Base-by-base conservation (phyloP, 2,797 vertebrate genomes). In the Pangasius krempfi region DNA sequence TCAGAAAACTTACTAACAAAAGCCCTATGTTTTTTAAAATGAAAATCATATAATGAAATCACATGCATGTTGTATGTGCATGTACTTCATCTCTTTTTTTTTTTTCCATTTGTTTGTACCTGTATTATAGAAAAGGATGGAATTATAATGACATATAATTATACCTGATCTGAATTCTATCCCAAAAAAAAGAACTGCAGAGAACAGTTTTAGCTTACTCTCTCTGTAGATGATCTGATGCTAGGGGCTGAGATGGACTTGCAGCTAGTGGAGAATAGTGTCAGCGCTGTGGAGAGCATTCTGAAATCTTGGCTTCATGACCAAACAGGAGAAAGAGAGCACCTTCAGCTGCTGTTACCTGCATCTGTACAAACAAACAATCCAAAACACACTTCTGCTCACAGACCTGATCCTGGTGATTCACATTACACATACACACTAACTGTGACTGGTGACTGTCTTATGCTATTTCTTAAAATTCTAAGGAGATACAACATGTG, bases 241-340 rank as follows among this genome's bases (percentile, higher is more conserved):
- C 91, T 97, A 92, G 97, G 95, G 56, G 95, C 94, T 50, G 97
- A 98, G 91, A 93, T 98, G 0, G 97, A 98, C 87, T 93, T 98
- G 88, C 97, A 97, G 93, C 93, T 88, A 20, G 89, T 98, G 89
- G 97, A 97, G 88, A 97, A 97, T 84, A 96, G 95, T 5, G 94
- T 95, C 72, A 86, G 97, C 47, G 96, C 97, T 91, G 86, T 99
- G 93, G 98, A 99, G 92, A 96, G 88, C 47, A 93, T 97, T 89
- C 95, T 99, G 88, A 99, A 99, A 93, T 92, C 94, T 0, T 99
- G 98, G 98, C 96, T 99, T n/a, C 97, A 97, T 1, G 96, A 97
- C 88, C 96, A 94, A 10, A 93, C 95, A 37, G 96, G 96, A 4
- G 97, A 98, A 91, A 94, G 90, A 88, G 98, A 99, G 91, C 97